These are phyloP conservation scores for Chloroceryle amazona DNA, from an alignment of 2,797 vertebrate species.

Conservation along the genomic window DNA sequence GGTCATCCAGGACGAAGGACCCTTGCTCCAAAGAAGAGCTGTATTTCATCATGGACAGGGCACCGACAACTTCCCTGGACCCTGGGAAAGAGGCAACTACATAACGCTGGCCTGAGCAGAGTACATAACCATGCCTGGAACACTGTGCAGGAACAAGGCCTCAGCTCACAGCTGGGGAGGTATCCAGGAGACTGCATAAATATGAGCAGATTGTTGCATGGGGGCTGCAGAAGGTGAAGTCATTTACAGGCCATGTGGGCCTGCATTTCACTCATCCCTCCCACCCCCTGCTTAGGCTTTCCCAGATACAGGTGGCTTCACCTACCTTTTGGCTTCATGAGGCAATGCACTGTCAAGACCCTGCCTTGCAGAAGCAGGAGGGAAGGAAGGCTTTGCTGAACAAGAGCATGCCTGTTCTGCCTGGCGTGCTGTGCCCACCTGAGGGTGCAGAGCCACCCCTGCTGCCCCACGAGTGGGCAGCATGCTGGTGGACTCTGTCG, in stretches of 20 bases:
- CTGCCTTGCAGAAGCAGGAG: not conserved
- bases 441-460: rapidly evolving
- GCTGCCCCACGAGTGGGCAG: rapidly evolving
- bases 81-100: not conserved
- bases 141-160: not conserved
- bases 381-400: not conserved
- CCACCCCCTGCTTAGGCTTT: not conserved
- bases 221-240: not conserved
- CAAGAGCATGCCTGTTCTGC: not conserved
- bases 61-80: not conserved
- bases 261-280: not conserved
- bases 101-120: not conserved
- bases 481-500: rapidly evolving
- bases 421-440: not conserved
- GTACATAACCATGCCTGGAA: not conserved
- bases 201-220: not conserved
- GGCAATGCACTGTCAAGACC: not conserved
- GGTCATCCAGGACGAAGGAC: slow-evolving; percentile 38
- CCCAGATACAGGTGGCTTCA: not conserved
- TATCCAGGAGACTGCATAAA: not conserved
- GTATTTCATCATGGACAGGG: not conserved
- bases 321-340: not conserved
- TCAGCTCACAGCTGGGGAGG: not conserved
- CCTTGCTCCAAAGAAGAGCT: not conserved
- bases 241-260: not conserved